A percentile compares a stretch with the other conserved stretches of the same genome.
Conservation (phyloP, 2,888 invertebrate species). For the Polydrusus cervinus region DNA sequence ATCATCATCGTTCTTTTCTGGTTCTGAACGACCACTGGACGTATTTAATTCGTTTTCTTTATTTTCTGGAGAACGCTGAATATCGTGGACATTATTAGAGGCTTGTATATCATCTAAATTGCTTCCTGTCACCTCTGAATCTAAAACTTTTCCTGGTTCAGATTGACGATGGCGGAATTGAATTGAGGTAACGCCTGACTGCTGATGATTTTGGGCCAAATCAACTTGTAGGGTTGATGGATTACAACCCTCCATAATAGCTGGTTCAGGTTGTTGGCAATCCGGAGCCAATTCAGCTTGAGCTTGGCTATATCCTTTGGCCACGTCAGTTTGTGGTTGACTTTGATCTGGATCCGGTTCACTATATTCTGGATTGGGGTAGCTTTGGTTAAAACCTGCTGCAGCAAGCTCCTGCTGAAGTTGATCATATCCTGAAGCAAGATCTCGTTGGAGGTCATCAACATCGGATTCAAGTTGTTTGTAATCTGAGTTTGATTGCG, state of each 20-base stretch:
- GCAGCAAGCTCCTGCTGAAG: slow-evolving; percentile 39
- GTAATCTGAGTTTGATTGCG: neutral
- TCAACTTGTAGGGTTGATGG: neutral
- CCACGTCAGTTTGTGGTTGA: neutral
- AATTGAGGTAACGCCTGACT: neutral
- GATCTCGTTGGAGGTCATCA: slow-evolving; percentile 6
- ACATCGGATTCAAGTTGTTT: neutral
- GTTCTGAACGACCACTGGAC: neutral
- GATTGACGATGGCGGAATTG: neutral
- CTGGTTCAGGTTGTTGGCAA: neutral
- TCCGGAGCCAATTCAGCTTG: neutral
- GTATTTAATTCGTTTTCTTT: neutral
- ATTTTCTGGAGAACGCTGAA: neutral
- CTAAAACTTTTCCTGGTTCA: neutral
- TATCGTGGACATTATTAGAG: neutral
- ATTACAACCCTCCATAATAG: neutral
- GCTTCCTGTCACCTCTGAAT: neutral
- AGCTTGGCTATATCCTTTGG: neutral
- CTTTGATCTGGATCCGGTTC: neutral
- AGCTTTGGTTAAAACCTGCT: slow-evolving; percentile 18
- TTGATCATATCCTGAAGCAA: slow-evolving; percentile 39
- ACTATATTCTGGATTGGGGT: neutral
- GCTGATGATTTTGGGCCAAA: neutral
- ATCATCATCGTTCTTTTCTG: slow-evolving; percentile 69
- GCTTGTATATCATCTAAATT: neutral